Evolutionary conservation across 2,797 vertebrate genomes (phyloP).

Genomic region (Etheostoma perlongum): DNA sequence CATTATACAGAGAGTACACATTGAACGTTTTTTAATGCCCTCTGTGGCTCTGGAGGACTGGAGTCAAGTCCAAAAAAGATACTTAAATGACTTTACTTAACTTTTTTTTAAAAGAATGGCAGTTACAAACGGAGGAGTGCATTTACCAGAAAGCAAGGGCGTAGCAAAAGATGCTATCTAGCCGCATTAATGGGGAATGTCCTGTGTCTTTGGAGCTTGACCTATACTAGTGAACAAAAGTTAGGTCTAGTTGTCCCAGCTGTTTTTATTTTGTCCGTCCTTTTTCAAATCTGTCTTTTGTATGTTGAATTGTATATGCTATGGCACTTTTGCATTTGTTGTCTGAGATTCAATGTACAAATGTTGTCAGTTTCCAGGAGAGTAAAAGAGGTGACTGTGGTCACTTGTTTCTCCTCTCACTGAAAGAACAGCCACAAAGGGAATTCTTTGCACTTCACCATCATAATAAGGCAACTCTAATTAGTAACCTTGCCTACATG

Average conservation of each 20-base stretch:
- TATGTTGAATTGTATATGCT: neutral
- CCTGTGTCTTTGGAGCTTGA: too few species aligned
- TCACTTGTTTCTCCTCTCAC: constrained; percentile 20
- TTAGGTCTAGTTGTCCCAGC: neutral
- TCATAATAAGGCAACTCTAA: constrained; percentile 40
- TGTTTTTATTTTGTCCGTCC: neutral
- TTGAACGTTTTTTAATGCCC: neutral
- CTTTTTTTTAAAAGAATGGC: neutral
- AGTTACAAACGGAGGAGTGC: neutral
- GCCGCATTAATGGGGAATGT: too few species aligned
- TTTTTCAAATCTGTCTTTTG: neutral
- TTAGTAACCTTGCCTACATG: constrained; percentile 31
- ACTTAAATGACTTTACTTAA: neutral
- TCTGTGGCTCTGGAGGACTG: neutral
- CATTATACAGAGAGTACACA: too few species aligned
- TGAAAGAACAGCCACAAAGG: constrained; percentile 17
- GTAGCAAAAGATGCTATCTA: neutral
- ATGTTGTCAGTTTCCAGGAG: neutral
- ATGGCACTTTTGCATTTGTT: neutral
- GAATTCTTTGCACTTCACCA: constrained; percentile 17
- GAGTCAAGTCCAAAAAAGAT: constrained; percentile 6
- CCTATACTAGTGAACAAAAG: neutral
- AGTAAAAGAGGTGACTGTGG: constrained; percentile 3
- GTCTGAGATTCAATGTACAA: constrained; percentile 9
- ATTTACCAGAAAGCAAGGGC: neutral